Evolutionary conservation across 2,888 invertebrate species (phyloP).

Genomic region (Clistopyga incitator): DNA sequence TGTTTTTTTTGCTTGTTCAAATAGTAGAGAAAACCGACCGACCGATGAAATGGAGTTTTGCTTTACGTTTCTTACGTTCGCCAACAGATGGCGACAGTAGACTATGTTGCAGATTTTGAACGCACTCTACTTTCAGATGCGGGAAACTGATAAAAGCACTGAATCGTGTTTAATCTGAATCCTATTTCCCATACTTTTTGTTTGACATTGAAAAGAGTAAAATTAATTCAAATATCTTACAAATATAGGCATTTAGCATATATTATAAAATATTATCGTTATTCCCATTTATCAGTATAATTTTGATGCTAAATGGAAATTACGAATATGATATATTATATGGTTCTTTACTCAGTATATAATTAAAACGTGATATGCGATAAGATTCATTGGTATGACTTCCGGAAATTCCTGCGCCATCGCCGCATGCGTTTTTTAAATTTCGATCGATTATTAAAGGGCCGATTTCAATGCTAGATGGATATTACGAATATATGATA

Average conservation of each 20-base stretch:
- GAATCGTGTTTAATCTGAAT: not conserved
- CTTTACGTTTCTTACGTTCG: not conserved
- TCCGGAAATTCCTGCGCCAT: not conserved
- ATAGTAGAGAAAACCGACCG: not conserved
- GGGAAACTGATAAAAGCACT: not conserved
- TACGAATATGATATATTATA: no score
- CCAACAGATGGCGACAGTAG: slow-evolving; percentile 43
- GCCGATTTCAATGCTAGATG: not conserved
- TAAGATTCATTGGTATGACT: not conserved
- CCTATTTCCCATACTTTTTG: not conserved
- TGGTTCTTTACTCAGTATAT: not conserved
- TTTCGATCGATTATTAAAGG: slow-evolving; percentile 24
- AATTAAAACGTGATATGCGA: not conserved
- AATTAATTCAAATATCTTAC: no score
- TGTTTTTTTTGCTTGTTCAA: not conserved
- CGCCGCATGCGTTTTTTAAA: not conserved
- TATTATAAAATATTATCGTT: no score
- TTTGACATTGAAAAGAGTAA: not conserved
- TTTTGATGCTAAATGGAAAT: no score
- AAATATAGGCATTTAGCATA: no score
- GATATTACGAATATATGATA: not conserved
- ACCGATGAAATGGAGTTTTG: slow-evolving; percentile 17
- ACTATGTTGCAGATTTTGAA: not conserved
- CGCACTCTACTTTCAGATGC: not conserved
- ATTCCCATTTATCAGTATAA: no score